These are phyloP conservation scores for Pangasianodon hypophthalmus DNA, from an alignment of 2,113 vertebrate species.

Conservation along the genomic window DNA sequence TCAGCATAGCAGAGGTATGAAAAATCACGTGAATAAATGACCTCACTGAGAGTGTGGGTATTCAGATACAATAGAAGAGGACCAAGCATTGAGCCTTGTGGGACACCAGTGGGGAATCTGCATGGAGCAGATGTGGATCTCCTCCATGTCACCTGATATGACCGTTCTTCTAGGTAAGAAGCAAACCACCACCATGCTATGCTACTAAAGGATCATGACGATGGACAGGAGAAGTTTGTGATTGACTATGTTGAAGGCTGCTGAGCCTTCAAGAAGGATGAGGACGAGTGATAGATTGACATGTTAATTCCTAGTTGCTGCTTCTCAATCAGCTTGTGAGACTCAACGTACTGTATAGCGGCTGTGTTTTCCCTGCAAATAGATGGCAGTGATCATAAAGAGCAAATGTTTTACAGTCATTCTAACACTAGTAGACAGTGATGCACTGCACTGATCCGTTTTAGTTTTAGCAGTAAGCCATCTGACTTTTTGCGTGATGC, in stretches of 20 bases:
- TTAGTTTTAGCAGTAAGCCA: too few species aligned
- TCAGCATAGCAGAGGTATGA: not conserved
- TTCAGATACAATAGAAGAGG: not conserved
- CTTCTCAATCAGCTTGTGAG: too few species aligned
- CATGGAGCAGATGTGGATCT: not conserved
- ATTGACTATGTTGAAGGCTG: not conserved
- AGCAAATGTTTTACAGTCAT: too few species aligned
- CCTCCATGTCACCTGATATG: not conserved
- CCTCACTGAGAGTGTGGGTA: not conserved
- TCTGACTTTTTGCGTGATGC: too few species aligned
- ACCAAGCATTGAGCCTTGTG: not conserved
- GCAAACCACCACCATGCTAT: too few species aligned
- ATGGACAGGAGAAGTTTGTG: not conserved
- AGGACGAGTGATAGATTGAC: not conserved
- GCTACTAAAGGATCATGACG: not conserved
- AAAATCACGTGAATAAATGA: not conserved
- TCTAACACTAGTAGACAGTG: too few species aligned
- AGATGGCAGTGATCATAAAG: too few species aligned
- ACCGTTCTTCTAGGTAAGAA: not conserved
- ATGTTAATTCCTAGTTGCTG: too few species aligned
- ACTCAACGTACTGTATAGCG: too few species aligned
- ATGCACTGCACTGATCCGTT: too few species aligned
- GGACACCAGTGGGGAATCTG: not conserved
- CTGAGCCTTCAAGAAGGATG: not conserved
- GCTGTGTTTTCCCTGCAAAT: too few species aligned